phyloP scores from a whole-genome alignment of 1,140 invertebrate species.

The Nebria ingens region DNA sequence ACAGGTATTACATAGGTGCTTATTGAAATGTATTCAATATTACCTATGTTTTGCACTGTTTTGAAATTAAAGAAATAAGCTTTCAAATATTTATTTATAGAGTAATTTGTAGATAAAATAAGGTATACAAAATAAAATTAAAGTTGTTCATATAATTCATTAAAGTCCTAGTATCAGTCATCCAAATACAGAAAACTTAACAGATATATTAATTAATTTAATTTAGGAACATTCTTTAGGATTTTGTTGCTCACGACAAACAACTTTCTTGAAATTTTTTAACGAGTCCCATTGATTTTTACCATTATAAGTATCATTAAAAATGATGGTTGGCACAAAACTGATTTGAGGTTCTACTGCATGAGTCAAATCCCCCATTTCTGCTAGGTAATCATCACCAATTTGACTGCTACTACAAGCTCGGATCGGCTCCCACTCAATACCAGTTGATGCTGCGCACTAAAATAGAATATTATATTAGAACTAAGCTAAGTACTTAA shows the following conservation, averaged over 20 bases:
- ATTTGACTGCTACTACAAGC: slow-evolving; percentile 34
- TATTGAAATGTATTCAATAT: too few relatives aligned
- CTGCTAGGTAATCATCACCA: slow-evolving; percentile 41
- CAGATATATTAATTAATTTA: too few relatives aligned
- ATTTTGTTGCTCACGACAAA: not conserved
- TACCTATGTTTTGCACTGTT: too few relatives aligned
- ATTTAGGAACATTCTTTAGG: not conserved
- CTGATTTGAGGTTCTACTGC: slow-evolving; percentile 37
- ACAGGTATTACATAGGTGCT: too few relatives aligned
- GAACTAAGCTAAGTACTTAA: too few relatives aligned
- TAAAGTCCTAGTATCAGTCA: too few relatives aligned
- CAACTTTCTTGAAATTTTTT: slow-evolving; percentile 17
- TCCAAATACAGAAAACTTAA: too few relatives aligned
- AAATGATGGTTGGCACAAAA: slow-evolving; percentile 51
- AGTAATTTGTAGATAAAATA: too few relatives aligned
- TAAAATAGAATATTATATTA: slow-evolving; percentile 27
- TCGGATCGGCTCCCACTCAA: slow-evolving; percentile 30
- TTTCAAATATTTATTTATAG: too few relatives aligned
- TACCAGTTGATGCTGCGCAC: slow-evolving; percentile 35
- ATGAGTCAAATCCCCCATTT: slow-evolving; percentile 44
- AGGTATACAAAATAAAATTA: too few relatives aligned
- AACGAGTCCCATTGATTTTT: slow-evolving; percentile 18
- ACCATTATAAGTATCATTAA: slow-evolving; percentile 35
- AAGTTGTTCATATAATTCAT: too few relatives aligned
- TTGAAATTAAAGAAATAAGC: too few relatives aligned